Percentiles rank a stretch among this genome's conserved stretches.
These are phyloP conservation scores for Drosophila antonietae DNA, from an alignment of 2,888 invertebrate species.

Conservation along the genomic window DNA sequence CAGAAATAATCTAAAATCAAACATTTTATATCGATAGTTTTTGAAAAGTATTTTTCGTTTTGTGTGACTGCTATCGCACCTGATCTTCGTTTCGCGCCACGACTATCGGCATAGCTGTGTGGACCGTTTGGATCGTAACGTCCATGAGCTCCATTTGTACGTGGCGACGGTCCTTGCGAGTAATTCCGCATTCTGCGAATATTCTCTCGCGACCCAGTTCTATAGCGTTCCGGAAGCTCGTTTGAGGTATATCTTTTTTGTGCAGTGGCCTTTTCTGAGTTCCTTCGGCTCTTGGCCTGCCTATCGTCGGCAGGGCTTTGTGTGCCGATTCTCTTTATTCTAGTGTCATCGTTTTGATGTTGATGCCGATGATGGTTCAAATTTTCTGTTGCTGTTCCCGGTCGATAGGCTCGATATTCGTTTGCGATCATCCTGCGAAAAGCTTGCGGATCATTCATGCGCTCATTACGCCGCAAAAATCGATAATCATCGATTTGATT, in stretches of 20 bases:
- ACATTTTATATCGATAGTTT: background rate
- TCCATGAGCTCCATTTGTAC: background rate
- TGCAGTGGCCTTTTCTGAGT: background rate
- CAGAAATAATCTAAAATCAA: no score
- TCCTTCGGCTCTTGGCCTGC: conserved; percentile 20
- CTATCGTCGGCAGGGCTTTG: conserved; percentile 22
- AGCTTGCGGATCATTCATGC: conserved; percentile 18
- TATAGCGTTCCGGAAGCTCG: conserved; percentile 18
- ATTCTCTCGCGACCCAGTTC: conserved; percentile 24
- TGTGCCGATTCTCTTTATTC: conserved; percentile 4
- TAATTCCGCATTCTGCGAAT: conserved; percentile 12
- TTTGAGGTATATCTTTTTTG: background rate
- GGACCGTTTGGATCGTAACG: conserved; percentile 15
- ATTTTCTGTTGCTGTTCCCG: conserved; percentile 17
- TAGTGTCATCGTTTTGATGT: conserved; percentile 17
- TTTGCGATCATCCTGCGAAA: conserved; percentile 33
- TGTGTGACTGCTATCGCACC: conserved; percentile 10
- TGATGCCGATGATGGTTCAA: conserved; percentile 2
- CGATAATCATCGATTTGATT: background rate
- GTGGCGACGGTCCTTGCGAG: background rate
- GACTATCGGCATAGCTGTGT: conserved; percentile 11
- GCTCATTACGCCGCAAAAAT: conserved; percentile 17
- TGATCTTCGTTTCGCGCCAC: conserved; percentile 6
- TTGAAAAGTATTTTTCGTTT: background rate
- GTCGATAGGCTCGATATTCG: conserved; percentile 39